Evolutionary conservation across 2,888 invertebrate genomes (phyloP).

Genomic region (Drosophila affinis): DNA sequence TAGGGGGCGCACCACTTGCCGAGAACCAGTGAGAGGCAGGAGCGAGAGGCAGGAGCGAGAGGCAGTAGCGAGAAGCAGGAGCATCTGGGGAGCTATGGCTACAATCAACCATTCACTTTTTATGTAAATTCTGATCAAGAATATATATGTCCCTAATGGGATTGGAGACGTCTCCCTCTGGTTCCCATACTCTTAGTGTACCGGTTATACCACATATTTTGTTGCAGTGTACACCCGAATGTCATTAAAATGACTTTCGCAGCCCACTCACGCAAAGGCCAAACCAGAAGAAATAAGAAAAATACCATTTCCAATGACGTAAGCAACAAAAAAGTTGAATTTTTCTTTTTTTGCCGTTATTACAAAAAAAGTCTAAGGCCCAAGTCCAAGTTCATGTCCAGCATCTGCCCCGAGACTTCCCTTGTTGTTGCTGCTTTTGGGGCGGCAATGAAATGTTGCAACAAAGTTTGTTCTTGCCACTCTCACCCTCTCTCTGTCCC

Average conservation of each 20-base stretch:
- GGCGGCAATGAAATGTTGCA: conserved; percentile 44
- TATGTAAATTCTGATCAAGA: not conserved
- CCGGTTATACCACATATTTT: not conserved
- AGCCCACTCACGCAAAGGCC: conserved; percentile 36
- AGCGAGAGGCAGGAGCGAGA: not conserved
- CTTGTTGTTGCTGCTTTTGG: conserved; percentile 19
- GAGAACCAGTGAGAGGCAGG: not conserved
- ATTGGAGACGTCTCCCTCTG: too few relatives aligned
- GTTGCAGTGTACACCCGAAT: conserved; percentile 29
- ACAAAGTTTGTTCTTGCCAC: conserved; percentile 23
- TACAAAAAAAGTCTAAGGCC: conserved; percentile 17
- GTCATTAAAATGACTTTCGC: conserved; percentile 36
- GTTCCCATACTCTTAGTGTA: too few relatives aligned
- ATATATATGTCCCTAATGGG: too few relatives aligned
- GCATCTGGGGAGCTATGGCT: not conserved
- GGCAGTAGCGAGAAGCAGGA: not conserved
- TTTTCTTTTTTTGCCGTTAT: conserved; percentile 24
- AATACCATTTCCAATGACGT: conserved; percentile 47
- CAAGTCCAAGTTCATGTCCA: conserved; percentile 2
- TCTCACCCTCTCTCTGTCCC: not conserved
- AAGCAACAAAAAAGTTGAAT: conserved; percentile 38
- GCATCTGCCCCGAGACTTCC: not conserved
- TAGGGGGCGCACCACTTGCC: not conserved
- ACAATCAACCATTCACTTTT: not conserved
- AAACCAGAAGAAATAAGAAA: conserved; percentile 5